Percentiles rank a stretch among this genome's conserved stretches.
Evolutionary conservation across 1,140 invertebrate genomes (phyloP).

Genomic region (Drosophila littoralis): DNA sequence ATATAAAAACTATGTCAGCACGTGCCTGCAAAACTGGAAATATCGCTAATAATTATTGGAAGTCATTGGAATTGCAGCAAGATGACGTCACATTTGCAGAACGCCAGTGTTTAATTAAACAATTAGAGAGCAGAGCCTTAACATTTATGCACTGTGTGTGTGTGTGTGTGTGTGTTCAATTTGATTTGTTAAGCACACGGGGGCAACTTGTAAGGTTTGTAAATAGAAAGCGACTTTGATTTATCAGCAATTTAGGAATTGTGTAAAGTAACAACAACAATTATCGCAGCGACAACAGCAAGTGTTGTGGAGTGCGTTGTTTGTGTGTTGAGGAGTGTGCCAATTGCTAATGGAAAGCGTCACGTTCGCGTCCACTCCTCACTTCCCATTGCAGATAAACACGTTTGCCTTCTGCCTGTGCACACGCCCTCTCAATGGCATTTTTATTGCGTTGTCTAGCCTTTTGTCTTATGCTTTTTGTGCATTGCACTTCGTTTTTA

Average conservation of each 20-base stretch:
- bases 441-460: conserved; percentile 27
- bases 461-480: conserved; percentile 5
- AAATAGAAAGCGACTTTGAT: conserved; percentile 54
- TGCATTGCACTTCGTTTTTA: conserved; percentile 40
- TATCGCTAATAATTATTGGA: conserved; percentile 8
- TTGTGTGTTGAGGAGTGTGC: conserved; percentile 44
- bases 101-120: background rate
- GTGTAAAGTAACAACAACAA: conserved; percentile 45
- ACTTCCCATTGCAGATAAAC: conserved; percentile 49
- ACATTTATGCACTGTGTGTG: conserved; percentile 7
- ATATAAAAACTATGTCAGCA: conserved; percentile 7
- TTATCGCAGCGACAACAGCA: conserved; percentile 11
- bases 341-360: conserved; percentile 50
- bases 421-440: conserved; percentile 17
- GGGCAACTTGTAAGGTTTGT: conserved; percentile 32
- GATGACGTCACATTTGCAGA: conserved; percentile 28
- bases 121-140: background rate
- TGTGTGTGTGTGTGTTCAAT: conserved; percentile 1
- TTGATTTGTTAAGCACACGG: conserved; percentile 13
- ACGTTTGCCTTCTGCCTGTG: conserved; percentile 13
- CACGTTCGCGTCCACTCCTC: conserved; percentile 51
- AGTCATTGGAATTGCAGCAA: conserved; percentile 19
- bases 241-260: conserved; percentile 53
- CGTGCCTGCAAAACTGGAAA: conserved; percentile 22
- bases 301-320: conserved; percentile 6